Evolutionary conservation across 2,888 invertebrate species (phyloP).

Genomic region (Eristalis tenax): DNA sequence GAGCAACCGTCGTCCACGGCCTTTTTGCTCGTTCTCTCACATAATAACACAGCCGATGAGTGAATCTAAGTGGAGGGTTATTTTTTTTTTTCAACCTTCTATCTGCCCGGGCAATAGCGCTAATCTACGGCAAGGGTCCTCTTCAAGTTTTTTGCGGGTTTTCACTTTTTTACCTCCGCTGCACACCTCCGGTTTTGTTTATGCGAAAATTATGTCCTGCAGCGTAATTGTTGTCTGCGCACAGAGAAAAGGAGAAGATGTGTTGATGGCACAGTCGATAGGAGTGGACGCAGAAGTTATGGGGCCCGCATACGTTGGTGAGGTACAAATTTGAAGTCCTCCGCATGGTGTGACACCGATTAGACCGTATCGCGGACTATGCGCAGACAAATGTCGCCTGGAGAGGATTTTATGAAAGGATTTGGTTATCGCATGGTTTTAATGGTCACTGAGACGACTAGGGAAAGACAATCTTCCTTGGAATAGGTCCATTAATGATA

Average conservation of each 20-base stretch:
- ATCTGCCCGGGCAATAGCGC: conserved; percentile 1
- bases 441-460: not conserved
- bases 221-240: conserved; percentile 54
- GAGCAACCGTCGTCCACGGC: conserved; percentile 13
- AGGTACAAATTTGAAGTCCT: conserved; percentile 39
- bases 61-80: conserved; percentile 59
- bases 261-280: conserved; percentile 58
- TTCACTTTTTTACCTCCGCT: not conserved
- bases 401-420: conserved; percentile 15
- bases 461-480: not conserved
- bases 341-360: conserved; percentile 50
- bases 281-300: conserved; percentile 22
- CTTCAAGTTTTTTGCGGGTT: conserved; percentile 11
- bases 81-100: conserved; percentile 14
- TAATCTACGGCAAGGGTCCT: conserved; percentile 4
- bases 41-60: conserved; percentile 65
- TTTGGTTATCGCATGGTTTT: conserved; percentile 19
- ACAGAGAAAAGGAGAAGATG: conserved; percentile 23
- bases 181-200: conserved; percentile 38
- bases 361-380: conserved; percentile 18
- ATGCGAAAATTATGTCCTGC: conserved; percentile 60
- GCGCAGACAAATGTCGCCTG: conserved; percentile 18
- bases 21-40: conserved; percentile 40
- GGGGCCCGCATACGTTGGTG: conserved; percentile 29
- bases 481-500: not conserved